phyloP scores from a whole-genome alignment of 2,113 vertebrate genomes.

The Gobiocypris rarus region DNA sequence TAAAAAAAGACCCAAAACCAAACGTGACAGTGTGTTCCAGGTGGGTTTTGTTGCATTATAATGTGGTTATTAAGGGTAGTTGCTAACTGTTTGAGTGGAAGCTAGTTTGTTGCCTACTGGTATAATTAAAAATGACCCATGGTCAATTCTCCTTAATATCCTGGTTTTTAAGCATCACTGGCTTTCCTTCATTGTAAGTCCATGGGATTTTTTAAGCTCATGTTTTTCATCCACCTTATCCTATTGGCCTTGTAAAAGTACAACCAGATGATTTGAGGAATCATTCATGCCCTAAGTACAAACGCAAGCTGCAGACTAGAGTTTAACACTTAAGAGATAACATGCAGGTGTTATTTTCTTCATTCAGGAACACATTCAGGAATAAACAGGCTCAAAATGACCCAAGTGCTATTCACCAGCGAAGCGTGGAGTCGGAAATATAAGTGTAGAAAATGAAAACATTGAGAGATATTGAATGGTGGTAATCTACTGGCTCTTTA shows the following conservation, averaged over 20 bases:
- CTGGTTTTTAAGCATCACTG: not conserved
- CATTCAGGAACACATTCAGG: not conserved
- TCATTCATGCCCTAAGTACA: not conserved
- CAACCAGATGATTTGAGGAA: not conserved
- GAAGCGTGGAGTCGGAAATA: not conserved
- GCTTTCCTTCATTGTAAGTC: not conserved
- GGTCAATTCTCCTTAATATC: no score
- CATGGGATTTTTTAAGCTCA: not conserved
- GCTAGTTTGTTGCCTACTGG: not conserved
- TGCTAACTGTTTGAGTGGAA: not conserved
- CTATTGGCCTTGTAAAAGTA: not conserved
- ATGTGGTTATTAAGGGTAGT: not conserved
- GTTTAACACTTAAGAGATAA: not conserved
- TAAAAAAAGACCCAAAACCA: no score
- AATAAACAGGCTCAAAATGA: conserved; percentile 3
- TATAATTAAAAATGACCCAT: not conserved
- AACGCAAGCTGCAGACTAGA: not conserved
- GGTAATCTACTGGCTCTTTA: conserved; percentile 46
- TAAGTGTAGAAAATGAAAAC: not conserved
- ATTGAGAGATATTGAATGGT: conserved; percentile 20
- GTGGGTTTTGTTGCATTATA: not conserved
- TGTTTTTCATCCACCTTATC: not conserved
- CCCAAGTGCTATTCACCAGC: not conserved
- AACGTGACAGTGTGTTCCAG: not conserved
- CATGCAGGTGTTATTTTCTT: not conserved